These are phyloP conservation scores for Aleiodes alternator DNA, from an alignment of 2,888 invertebrate genomes.

Conservation along the genomic window DNA sequence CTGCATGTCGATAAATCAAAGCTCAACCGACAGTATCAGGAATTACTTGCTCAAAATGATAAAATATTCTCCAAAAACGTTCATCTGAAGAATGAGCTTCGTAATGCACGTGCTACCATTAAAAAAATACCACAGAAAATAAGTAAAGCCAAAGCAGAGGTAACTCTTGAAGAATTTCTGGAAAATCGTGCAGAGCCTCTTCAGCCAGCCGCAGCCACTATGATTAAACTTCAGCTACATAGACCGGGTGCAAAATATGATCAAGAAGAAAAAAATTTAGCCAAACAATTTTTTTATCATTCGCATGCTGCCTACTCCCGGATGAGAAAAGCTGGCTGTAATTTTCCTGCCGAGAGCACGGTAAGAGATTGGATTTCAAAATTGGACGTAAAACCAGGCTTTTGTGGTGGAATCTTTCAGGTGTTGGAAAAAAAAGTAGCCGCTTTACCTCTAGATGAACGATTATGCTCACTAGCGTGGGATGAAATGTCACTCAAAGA, in stretches of 20 bases:
- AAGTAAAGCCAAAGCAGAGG: too few species aligned
- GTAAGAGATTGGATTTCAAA: constrained; percentile 51
- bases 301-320: constrained; percentile 40
- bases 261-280: constrained; percentile 39
- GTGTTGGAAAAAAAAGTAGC: constrained; percentile 27
- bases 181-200: too few species aligned
- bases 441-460: constrained; percentile 19
- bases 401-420: constrained; percentile 37
- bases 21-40: too few species aligned
- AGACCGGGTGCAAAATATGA: constrained; percentile 24
- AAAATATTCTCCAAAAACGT: too few species aligned
- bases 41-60: too few species aligned
- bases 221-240: constrained; percentile 43
- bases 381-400: constrained; percentile 47
- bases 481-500: constrained; percentile 47
- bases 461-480: constrained; percentile 43
- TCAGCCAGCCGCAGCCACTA: constrained; percentile 15
- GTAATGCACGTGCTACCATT: too few species aligned
- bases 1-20: too few species aligned
- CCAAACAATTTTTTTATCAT: constrained; percentile 41
- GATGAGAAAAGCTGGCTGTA: constrained; percentile 45
- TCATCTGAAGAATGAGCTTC: too few species aligned
- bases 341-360: constrained; percentile 44
- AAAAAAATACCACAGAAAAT: too few species aligned
- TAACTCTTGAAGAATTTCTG: constrained; percentile 9